Evolutionary conservation across 2,888 invertebrate species (phyloP).

Genomic region (Apoderus coryli): DNA sequence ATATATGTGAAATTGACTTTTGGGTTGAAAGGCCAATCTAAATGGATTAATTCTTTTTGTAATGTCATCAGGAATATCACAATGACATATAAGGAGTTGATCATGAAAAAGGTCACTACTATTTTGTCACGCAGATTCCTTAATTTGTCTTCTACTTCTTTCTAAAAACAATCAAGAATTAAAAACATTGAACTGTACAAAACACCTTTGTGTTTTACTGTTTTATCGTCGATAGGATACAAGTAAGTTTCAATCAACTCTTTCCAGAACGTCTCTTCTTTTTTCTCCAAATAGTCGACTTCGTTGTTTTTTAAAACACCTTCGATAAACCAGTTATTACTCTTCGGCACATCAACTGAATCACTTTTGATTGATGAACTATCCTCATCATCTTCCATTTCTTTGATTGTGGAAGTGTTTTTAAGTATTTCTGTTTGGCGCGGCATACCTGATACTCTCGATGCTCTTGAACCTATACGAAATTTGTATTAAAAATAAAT

Average conservation of each 20-base stretch:
- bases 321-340: constrained; percentile 54
- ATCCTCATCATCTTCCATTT: constrained; percentile 10
- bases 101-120: constrained; percentile 57
- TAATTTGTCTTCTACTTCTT: constrained; percentile 33
- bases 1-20: constrained; percentile 32
- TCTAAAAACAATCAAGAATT: constrained; percentile 23
- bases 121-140: constrained; percentile 50
- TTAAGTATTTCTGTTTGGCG: not conserved
- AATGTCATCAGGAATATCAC: constrained; percentile 59
- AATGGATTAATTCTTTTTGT: constrained; percentile 51
- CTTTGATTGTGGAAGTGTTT: constrained; percentile 4
- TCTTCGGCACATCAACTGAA: constrained; percentile 29
- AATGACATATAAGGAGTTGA: constrained; percentile 62
- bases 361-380: constrained; percentile 36
- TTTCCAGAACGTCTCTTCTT: constrained; percentile 64
- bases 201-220: constrained; percentile 32
- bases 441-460: constrained; percentile 11
- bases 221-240: constrained; percentile 51
- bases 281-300: constrained; percentile 45
- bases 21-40: constrained; percentile 53
- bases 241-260: constrained; percentile 62
- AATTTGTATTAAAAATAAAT: constrained; percentile 1
- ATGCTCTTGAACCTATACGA: constrained; percentile 18
- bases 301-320: constrained; percentile 47
- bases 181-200: too few relatives aligned